Evolutionary conservation across 1,140 invertebrate genomes (phyloP).

Genomic region (Cardiocondyla obscurior): DNA sequence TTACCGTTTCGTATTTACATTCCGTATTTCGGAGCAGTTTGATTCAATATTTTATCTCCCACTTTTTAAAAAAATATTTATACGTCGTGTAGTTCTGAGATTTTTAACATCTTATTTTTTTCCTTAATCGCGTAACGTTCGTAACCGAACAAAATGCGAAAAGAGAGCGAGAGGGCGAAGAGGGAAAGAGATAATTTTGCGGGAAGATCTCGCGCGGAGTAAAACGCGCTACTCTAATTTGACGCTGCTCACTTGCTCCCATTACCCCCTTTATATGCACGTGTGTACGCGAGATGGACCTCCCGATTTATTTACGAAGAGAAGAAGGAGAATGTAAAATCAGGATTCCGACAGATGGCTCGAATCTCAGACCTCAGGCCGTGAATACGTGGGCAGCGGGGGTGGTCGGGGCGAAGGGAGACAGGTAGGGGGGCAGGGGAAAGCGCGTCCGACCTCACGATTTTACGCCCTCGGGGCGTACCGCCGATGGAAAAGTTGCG

Average conservation of each 20-base stretch:
- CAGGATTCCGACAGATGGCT: constrained; percentile 81
- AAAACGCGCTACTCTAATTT: constrained; percentile 22
- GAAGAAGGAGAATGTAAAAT: constrained; percentile 80
- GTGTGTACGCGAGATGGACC: constrained; percentile 6
- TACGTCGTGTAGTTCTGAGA: neutral
- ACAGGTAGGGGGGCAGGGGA: constrained; percentile 9
- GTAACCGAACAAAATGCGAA: neutral
- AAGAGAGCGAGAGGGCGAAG: too few relatives aligned
- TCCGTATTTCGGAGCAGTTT: neutral
- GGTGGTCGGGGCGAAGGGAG: neutral
- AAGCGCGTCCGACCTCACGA: constrained; percentile 75
- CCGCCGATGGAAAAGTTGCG: constrained; percentile 82
- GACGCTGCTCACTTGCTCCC: neutral
- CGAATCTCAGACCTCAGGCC: constrained; percentile 80
- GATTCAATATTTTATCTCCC: neutral
- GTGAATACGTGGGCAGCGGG: constrained; percentile 71
- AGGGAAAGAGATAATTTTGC: constrained; percentile 12
- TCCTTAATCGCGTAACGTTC: neutral
- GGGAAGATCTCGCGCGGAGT: neutral
- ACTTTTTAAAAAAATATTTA: neutral
- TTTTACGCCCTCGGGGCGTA: constrained; percentile 79
- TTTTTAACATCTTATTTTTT: neutral
- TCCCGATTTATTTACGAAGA: constrained; percentile 70
- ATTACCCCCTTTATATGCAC: neutral
- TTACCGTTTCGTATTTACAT: neutral